Conservation (phyloP, 1,140 invertebrate genomes). For the Octopus sinensis region DNA sequence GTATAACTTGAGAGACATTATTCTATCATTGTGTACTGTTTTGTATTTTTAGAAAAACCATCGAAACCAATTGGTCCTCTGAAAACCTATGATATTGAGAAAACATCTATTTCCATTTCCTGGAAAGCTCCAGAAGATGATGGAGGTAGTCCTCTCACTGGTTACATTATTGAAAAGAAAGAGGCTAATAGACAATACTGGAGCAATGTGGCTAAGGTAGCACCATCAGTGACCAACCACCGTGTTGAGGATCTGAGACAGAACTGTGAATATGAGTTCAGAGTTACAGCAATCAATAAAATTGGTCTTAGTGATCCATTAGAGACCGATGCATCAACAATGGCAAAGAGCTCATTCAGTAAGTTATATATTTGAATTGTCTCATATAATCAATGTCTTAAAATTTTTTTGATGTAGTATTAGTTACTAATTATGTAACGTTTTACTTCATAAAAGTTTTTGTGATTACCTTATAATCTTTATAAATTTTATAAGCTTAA, state of each 20-base stretch:
- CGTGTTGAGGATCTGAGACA: constrained; percentile 89
- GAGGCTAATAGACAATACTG: constrained; percentile 31
- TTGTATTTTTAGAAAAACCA: constrained; percentile 59
- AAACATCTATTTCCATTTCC: constrained; percentile 79
- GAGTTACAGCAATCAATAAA: constrained; percentile 93
- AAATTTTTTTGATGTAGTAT: too few relatives aligned
- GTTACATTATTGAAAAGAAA: constrained; percentile 85
- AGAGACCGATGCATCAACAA: constrained; percentile 72
- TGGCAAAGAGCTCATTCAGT: constrained; percentile 96
- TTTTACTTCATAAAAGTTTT: too few relatives aligned
- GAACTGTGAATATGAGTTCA: constrained; percentile 87
- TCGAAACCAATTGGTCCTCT: constrained; percentile 64
- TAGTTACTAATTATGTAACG: too few relatives aligned
- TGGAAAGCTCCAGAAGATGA: constrained; percentile 88
- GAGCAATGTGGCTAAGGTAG: constrained; percentile 35
- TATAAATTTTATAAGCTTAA: too few relatives aligned
- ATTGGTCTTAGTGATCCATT: constrained; percentile 59
- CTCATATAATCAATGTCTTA: too few relatives aligned
- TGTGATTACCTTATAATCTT: too few relatives aligned
- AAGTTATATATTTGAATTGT: constrained; percentile 36
- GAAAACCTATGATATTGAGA: constrained; percentile 76
- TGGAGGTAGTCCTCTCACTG: constrained; percentile 87
- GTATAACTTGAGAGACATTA: neutral
- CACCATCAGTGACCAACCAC: constrained; percentile 57
- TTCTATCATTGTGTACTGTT: neutral